A percentile compares a stretch with the other conserved stretches of the same genome.
phyloP scores from a whole-genome alignment of 1,140 invertebrate species.

The Hyles vespertilio region DNA sequence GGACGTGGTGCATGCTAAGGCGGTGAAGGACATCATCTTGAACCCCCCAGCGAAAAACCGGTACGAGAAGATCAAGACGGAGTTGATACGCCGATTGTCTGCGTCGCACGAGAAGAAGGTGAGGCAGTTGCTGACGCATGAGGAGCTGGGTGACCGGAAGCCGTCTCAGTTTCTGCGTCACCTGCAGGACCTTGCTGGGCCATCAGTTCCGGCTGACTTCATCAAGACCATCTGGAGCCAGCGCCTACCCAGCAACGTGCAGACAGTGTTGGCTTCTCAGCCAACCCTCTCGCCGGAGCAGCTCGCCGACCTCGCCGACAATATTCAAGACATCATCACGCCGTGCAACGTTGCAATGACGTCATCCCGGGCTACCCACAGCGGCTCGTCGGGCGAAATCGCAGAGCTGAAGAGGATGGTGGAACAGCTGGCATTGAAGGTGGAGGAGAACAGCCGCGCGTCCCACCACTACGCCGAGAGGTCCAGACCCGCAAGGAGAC shows the following conservation, averaged over 20 bases:
- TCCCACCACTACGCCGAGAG: too few species aligned
- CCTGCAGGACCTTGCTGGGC: constrained; percentile 22
- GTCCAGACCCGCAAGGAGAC: too few species aligned
- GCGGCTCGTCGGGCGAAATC: not conserved
- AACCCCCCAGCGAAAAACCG: constrained; percentile 11
- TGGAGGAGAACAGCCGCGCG: too few species aligned
- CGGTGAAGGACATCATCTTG: constrained; percentile 10
- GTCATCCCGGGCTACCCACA: not conserved
- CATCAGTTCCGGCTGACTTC: constrained; percentile 27
- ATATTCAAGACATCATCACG: not conserved
- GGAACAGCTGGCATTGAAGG: not conserved
- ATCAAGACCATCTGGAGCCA: constrained; percentile 16
- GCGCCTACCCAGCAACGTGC: not conserved
- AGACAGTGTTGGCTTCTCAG: not conserved
- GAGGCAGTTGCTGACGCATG: constrained; percentile 29
- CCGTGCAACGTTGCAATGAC: not conserved
- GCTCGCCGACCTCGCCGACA: not conserved
- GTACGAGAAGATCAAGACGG: constrained; percentile 27
- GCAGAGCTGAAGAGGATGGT: not conserved
- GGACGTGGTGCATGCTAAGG: not conserved
- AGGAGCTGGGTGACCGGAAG: constrained; percentile 45
- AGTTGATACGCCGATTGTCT: constrained; percentile 29
- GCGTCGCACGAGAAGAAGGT: constrained; percentile 31
- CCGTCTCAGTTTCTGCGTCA: constrained; percentile 26
- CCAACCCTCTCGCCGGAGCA: not conserved